Base-by-base conservation (phyloP, 1,140 invertebrate species). In the Plectus sambesii region DNA sequence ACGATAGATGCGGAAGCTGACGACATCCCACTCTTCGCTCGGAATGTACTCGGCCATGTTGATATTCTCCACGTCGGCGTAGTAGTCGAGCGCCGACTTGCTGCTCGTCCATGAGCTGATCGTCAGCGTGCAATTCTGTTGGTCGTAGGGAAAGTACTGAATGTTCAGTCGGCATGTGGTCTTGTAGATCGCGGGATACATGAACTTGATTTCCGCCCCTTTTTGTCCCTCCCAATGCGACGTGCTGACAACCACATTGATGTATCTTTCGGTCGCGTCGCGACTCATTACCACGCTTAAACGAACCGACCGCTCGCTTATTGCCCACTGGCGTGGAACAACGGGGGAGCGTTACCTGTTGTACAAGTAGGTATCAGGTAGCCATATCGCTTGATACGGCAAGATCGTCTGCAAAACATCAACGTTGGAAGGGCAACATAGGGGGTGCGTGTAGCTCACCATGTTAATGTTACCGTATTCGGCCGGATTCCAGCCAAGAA, bases 11-110 rank as follows among this genome's bases (percentile, higher is more conserved):
- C 59, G 44, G 47, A 66, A 66, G 25, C 56, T 61, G 5, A 62
- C 51, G 24, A 66, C 63, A 33, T 68, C 53, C 63, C 63, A 66
- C 45, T 66, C 63, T 45, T 66, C 63, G 38, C 68, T 66, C 20
- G 58, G 46, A 42, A 66, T 66, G 43, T 53, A 66, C 4, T 59
- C 62, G 19, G 58, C 56, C 44, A 66, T 43, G 42, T 63, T 66
- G 23, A 66, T 65, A 24, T 60, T 50, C 27, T 66, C 61, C n/a
- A n/a, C n/a, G 45, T 66, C 65, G 6, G 61, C 65, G 35, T 61
- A 58, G 42, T 66, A 66, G 46, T 66, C 63, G 3, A 66, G 42
- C 6, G 63, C 63, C 3, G 61, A 61, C 45, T 66, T 66, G 3
- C 50, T 55, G 23, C 66, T 66, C 2, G 63, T 66, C 63, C 63